These are phyloP conservation scores for Bubalus kerabau DNA, from an alignment of 2,113 vertebrate genomes.

Conservation along the genomic window DNA sequence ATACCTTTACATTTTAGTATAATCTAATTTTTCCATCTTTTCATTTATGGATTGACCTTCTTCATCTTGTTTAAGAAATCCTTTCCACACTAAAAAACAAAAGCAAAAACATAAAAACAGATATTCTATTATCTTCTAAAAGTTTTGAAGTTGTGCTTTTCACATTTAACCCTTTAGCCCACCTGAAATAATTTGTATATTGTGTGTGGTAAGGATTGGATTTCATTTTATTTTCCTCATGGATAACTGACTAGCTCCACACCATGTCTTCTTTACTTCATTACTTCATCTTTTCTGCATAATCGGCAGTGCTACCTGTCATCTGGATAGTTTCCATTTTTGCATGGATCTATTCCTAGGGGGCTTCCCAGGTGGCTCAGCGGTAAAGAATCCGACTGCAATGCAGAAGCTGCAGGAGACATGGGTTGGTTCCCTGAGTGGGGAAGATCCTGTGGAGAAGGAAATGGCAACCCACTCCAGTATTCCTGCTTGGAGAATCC, in stretches of 20 bases:
- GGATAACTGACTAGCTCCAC: neutral
- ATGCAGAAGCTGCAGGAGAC: neutral
- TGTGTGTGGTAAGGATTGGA: neutral
- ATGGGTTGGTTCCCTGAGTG: neutral
- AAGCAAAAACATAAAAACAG: neutral
- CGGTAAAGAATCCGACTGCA: neutral
- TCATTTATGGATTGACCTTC: neutral
- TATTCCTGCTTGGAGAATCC: neutral
- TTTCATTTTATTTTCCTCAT: neutral
- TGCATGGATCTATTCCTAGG: neutral
- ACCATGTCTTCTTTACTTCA: neutral
- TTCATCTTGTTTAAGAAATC: neutral
- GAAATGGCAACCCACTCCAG: neutral
- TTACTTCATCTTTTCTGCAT: neutral
- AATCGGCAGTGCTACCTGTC: neutral
- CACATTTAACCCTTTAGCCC: neutral
- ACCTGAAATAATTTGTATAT: neutral
- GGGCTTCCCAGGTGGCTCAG: neutral
- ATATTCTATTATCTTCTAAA: neutral
- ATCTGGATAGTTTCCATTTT: neutral
- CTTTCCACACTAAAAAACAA: neutral
- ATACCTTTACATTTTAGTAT: neutral
- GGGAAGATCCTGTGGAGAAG: neutral
- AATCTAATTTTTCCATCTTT: neutral
- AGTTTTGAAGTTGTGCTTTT: neutral